phyloP scores from a whole-genome alignment of 2,888 invertebrate species.

The Leptopterna dolabrata region DNA sequence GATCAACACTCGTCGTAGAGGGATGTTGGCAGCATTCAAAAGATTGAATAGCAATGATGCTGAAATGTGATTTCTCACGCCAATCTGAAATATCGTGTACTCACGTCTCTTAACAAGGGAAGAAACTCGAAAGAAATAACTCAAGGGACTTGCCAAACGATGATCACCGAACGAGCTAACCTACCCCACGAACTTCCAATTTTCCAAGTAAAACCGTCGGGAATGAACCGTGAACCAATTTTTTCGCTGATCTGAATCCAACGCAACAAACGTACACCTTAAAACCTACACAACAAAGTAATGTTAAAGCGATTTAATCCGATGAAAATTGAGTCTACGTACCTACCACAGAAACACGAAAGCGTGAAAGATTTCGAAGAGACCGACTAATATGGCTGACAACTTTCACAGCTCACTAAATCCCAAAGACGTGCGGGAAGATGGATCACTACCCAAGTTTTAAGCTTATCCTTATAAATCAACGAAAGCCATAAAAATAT shows the following conservation, averaged over 20 bases:
- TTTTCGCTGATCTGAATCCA: not conserved
- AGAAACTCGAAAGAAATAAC: not conserved
- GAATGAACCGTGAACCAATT: not conserved
- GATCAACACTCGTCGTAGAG: no score
- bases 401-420: not conserved
- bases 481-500: no score
- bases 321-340: not conserved
- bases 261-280: not conserved
- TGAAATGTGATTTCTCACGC: not conserved
- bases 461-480: not conserved
- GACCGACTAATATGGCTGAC: not conserved
- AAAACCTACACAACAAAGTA: not conserved
- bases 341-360: constrained; percentile 23
- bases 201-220: not conserved
- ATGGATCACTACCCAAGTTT: not conserved
- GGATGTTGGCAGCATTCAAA: no score
- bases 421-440: not conserved
- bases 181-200: not conserved
- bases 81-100: not conserved
- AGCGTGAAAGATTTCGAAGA: not conserved
- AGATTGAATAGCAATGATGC: no score
- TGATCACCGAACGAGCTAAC: not conserved
- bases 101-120: not conserved
- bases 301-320: not conserved
- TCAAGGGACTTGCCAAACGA: not conserved